These are phyloP conservation scores for Lycocorax pyrrhopterus DNA, from an alignment of 2,113 vertebrate species.

Conservation along the genomic window DNA sequence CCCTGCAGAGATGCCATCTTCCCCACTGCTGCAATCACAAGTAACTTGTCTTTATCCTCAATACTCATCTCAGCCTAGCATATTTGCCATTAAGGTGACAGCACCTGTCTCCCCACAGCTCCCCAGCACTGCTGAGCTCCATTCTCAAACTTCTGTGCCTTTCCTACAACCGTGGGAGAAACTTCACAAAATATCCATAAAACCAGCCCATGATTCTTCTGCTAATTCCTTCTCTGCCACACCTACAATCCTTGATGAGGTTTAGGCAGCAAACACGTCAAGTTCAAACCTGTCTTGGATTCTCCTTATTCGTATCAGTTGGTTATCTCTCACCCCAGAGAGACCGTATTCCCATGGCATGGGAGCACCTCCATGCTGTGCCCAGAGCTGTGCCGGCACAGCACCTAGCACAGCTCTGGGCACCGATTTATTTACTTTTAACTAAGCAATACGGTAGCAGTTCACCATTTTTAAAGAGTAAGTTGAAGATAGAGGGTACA, in stretches of 20 bases:
- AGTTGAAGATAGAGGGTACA: background rate
- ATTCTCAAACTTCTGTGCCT: background rate
- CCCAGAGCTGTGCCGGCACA: accelerated
- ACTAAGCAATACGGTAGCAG: background rate
- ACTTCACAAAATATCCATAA: background rate
- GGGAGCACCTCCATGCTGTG: background rate
- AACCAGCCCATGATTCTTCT: background rate
- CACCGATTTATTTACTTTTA: background rate
- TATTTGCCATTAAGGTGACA: background rate
- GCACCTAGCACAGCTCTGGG: background rate
- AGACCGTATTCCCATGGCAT: accelerated
- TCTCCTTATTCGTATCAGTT: background rate
- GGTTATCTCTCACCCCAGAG: background rate
- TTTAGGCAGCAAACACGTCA: background rate
- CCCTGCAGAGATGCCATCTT: background rate
- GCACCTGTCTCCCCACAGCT: background rate
- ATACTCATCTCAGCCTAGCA: background rate
- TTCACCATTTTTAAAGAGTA: background rate
- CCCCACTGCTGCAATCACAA: background rate
- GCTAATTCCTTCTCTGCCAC: background rate
- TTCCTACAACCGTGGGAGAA: background rate
- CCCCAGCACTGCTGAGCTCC: background rate
- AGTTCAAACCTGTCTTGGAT: background rate
- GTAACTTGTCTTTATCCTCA: background rate
- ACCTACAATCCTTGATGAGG: background rate